These are phyloP conservation scores for Rutpela maculata DNA, from an alignment of 2,888 invertebrate genomes.

Conservation along the genomic window DNA sequence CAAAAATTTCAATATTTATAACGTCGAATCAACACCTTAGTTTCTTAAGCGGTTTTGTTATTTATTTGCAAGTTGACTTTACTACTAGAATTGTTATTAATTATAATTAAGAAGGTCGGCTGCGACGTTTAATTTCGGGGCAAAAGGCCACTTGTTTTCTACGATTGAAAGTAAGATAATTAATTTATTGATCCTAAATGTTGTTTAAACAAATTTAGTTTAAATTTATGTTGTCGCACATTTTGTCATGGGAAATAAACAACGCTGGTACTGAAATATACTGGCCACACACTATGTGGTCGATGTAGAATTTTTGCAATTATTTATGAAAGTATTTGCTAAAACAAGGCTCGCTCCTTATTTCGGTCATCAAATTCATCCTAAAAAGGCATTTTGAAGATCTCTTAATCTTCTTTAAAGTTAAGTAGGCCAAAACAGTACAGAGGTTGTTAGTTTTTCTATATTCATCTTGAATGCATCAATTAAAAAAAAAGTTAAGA, in stretches of 20 bases:
- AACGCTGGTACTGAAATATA: no score
- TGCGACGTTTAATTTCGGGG: neutral
- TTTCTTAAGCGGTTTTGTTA: neutral
- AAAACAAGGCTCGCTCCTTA: no score
- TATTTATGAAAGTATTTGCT: no score
- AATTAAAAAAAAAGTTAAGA: no score
- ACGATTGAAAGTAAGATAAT: neutral
- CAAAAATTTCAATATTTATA: neutral
- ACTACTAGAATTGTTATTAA: neutral
- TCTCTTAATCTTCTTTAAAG: no score
- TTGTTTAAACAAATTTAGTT: neutral
- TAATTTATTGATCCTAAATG: neutral
- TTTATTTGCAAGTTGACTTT: neutral
- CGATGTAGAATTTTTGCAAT: no score
- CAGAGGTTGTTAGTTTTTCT: no score
- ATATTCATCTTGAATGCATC: no score
- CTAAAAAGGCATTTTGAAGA: no score
- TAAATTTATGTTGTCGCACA: neutral
- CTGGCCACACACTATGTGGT: no score
- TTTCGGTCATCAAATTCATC: no score
- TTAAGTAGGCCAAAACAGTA: no score
- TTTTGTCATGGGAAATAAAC: neutral
- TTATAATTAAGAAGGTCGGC: conserved; percentile 2
- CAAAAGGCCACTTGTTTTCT: neutral
- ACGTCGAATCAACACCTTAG: neutral